These are phyloP conservation scores for Porites rus DNA, from an alignment of 92 coral and sea anemone species.

Conservation along the genomic window DNA sequence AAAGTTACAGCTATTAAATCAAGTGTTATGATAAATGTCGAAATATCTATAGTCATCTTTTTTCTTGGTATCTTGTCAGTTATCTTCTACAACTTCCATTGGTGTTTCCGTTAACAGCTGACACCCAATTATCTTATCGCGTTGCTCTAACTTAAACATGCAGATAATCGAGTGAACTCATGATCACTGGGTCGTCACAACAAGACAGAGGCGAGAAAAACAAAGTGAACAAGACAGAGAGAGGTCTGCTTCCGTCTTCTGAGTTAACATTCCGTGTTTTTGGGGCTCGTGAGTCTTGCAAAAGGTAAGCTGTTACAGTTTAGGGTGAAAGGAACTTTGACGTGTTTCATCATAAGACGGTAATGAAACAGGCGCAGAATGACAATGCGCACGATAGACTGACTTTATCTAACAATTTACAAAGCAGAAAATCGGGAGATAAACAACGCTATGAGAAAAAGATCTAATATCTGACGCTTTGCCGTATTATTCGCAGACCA, in stretches of 20 bases:
- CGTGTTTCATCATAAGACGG: neutral
- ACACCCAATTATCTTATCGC: conserved; percentile 32
- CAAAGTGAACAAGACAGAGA: neutral
- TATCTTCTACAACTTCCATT: too few species aligned
- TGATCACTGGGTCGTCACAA: neutral
- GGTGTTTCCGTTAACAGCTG: too few species aligned
- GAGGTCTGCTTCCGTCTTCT: neutral
- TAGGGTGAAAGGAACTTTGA: neutral
- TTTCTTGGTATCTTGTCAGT: too few species aligned
- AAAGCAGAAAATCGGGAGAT: too few species aligned
- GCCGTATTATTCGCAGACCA: neutral
- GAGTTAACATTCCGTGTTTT: neutral
- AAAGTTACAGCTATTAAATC: too few species aligned
- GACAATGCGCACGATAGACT: too few species aligned
- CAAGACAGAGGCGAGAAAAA: neutral
- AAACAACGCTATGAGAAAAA: too few species aligned
- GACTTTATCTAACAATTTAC: too few species aligned
- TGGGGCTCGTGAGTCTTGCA: neutral
- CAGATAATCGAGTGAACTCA: conserved; percentile 25
- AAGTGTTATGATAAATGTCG: too few species aligned
- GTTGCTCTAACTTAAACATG: conserved; percentile 5
- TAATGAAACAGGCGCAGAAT: neutral
- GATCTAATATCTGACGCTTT: too few species aligned
- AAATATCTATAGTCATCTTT: too few species aligned
- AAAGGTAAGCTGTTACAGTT: too few species aligned